These are phyloP conservation scores for Cryptocephalus moraei DNA, from an alignment of 2,888 invertebrate genomes.

Conservation along the genomic window DNA sequence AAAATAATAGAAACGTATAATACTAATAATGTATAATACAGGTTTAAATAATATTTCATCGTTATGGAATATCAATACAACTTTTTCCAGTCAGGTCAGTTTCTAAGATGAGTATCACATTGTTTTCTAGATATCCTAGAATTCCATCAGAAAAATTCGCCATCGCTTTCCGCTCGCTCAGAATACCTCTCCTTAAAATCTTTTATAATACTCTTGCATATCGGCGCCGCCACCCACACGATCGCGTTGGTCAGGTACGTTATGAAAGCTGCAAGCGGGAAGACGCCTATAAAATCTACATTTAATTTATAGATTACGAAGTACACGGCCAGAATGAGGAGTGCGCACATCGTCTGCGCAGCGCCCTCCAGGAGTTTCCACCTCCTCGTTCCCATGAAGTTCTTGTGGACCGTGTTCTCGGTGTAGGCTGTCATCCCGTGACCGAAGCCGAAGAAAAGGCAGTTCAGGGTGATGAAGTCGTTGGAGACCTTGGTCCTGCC, in stretches of 20 bases:
- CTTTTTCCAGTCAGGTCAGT: no score
- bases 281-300: conserved; percentile 14
- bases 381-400: conserved; percentile 41
- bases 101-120: no score
- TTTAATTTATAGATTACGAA: conserved; percentile 17
- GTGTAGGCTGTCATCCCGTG: conserved; percentile 42
- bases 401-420: conserved; percentile 41
- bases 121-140: no score
- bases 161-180: no score
- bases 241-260: conserved; percentile 15
- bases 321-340: conserved; percentile 33
- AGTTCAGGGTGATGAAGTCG: conserved; percentile 42
- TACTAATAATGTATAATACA: no score
- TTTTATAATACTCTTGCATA: background rate
- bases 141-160: no score
- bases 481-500: conserved; percentile 27
- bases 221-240: conserved; percentile 17
- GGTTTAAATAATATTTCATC: no score
- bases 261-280: conserved; percentile 13
- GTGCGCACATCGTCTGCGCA: conserved; percentile 39
- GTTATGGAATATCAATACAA: no score
- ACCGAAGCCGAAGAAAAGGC: conserved; percentile 43
- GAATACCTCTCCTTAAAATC: no score
- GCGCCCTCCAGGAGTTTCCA: conserved; percentile 43
- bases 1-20: no score